phyloP scores from a whole-genome alignment of 1,140 invertebrate species.

The Zaprionus gabonicus region DNA sequence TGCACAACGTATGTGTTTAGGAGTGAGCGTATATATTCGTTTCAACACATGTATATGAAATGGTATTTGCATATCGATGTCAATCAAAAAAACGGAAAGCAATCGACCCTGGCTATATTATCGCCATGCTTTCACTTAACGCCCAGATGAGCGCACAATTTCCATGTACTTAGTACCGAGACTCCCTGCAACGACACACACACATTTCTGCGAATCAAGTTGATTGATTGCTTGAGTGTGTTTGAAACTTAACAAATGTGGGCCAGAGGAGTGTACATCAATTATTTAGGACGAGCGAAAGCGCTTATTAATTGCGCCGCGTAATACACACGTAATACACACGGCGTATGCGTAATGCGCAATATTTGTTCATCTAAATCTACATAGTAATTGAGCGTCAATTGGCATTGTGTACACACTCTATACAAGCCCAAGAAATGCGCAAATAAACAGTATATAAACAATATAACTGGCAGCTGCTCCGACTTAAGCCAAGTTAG shows the following conservation, averaged over 20 bases:
- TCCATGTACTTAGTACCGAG: slow-evolving; percentile 32
- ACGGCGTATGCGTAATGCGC: slow-evolving; percentile 49
- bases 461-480: neutral
- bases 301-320: slow-evolving; percentile 47
- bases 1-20: neutral
- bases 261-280: slow-evolving; percentile 34
- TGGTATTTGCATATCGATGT: slow-evolving; percentile 21
- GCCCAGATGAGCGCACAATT: slow-evolving; percentile 20
- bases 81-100: slow-evolving; percentile 28
- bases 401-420: neutral
- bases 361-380: slow-evolving; percentile 14
- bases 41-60: neutral
- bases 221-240: slow-evolving; percentile 61
- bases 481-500: slow-evolving; percentile 16
- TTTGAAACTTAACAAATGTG: slow-evolving; percentile 2
- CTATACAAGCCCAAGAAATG: neutral
- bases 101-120: slow-evolving; percentile 19
- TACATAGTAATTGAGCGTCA: slow-evolving; percentile 21
- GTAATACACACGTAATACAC: slow-evolving; percentile 3
- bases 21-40: too few relatives aligned
- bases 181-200: neutral
- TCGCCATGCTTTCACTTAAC: slow-evolving; percentile 35
- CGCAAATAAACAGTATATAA: slow-evolving; percentile 8
- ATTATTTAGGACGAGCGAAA: slow-evolving; percentile 49
- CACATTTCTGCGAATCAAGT: slow-evolving; percentile 48